Percentiles rank a stretch among this genome's conserved stretches.
Conservation (phyloP, 37 sponge, comb jelly and placozoan genomes). For the Halisarca cf. caerulea region DNA sequence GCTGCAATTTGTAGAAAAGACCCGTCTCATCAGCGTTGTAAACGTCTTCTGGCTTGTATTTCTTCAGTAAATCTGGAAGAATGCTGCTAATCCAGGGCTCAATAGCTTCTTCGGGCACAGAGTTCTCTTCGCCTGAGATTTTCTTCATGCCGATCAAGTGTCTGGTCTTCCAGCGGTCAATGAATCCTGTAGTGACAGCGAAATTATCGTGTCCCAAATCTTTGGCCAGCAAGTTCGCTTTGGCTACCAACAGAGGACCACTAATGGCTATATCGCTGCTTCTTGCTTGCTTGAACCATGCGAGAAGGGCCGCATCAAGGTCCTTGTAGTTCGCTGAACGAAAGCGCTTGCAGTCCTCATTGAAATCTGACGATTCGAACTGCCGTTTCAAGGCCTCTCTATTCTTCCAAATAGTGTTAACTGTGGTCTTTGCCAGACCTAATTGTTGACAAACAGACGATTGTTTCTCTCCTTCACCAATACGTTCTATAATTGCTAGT, state of each 20-base stretch:
- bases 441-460: neutral
- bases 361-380: neutral
- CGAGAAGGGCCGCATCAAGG: neutral
- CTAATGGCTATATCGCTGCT: neutral
- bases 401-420: conserved; percentile 15
- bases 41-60: conserved; percentile 3
- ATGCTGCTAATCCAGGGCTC: neutral
- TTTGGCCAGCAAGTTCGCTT: neutral
- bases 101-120: neutral
- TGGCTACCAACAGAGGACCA: conserved; percentile 5
- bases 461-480: conserved; percentile 4
- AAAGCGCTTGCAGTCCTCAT: neutral
- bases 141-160: neutral
- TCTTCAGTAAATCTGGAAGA: neutral
- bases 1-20: conserved; percentile 4
- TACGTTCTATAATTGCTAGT: neutral
- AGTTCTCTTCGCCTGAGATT: neutral
- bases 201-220: neutral
- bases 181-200: neutral
- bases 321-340: neutral
- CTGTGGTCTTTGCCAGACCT: neutral
- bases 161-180: conserved; percentile 7
- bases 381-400: neutral
- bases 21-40: conserved; percentile 22
- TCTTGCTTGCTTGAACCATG: conserved; percentile 14